Evolutionary conservation across 2,797 vertebrate genomes (phyloP), one percentile per base, ranked within the genome.

Genomic region (Melanotaenia trifasciata): DNA sequence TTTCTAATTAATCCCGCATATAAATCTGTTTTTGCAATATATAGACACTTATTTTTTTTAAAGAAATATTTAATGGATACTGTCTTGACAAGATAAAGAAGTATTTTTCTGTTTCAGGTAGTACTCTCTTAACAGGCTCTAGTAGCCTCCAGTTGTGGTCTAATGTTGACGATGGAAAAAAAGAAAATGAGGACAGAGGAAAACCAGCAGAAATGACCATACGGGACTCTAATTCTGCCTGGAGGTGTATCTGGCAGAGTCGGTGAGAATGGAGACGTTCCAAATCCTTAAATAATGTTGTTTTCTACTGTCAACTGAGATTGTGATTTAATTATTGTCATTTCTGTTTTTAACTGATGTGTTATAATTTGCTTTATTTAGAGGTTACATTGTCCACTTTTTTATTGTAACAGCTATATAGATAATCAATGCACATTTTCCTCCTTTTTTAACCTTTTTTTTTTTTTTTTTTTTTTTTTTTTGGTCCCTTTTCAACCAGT

Each of bases 171-270:
- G 62, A 79, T 75, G 93, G 90, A 57, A 90, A 88, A 82, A 93
- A 90, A 80, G 92, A 79, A 81, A 56, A 87, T 77, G 88, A 89
- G 67, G 84, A 92, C 70, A 20, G 76, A 58, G 93, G 89, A 72
- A 88, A 84, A 76, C 89, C 85, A 60, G 89, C 65, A 67, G 68
- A 93, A 80, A 58, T 80, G 58, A 88, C 75, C 14, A 78, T 79
- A 43, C 83, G 80, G 80, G 75, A 85, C 80, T 80, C 87, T 54
- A 86, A 80, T 61, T 93, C 92, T 68, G 85, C 92, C 63, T 99
- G 98, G 98, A 95, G 80, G 43, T 97, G 97, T 84, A 95, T 98
- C 87, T 99, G 98, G 98, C 94, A 97, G 43, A 96, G 95, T 96
- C 98, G 95, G 98, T 99, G 96, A 96, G 96, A 77, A 64, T 40